A percentile compares a stretch with the other conserved stretches of the same genome.
Conservation (phyloP, 2,797 vertebrate genomes). For the Eutrigla gurnardus region DNA sequence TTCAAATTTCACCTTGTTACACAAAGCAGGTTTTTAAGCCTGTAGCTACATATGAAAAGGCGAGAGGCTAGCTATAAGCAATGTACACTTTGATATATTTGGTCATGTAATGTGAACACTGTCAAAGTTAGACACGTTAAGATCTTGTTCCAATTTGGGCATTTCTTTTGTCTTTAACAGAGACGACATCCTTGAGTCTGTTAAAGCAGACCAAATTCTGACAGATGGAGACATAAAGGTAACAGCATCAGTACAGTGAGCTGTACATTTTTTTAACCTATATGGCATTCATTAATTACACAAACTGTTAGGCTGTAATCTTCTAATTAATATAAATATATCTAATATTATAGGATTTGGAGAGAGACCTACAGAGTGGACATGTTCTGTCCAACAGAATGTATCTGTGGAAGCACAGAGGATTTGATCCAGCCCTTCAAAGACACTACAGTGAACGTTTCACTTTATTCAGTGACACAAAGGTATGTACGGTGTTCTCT, state of each 20-base stretch:
- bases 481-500: background rate
- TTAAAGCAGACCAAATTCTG: slow-evolving; percentile 1
- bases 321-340: too few relatives aligned
- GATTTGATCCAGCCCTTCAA: accelerated
- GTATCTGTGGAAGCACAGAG: slow-evolving; percentile 18
- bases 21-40: too few relatives aligned
- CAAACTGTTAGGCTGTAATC: too few relatives aligned
- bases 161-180: background rate
- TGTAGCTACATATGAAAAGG: too few relatives aligned
- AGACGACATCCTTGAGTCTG: background rate
- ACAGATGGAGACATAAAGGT: slow-evolving; percentile 14
- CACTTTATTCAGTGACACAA: background rate
- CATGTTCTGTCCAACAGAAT: slow-evolving; percentile 7
- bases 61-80: too few relatives aligned
- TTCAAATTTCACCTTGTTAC: too few relatives aligned
- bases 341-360: slow-evolving; percentile 4
- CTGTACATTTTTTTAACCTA: too few relatives aligned
- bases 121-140: too few relatives aligned
- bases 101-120: too few relatives aligned
- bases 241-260: background rate
- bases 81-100: too few relatives aligned
- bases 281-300: too few relatives aligned
- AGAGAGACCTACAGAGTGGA: background rate
- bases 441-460: slow-evolving; percentile 10
- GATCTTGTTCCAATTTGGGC: too few relatives aligned